Evolutionary conservation across 2,888 invertebrate genomes (phyloP), one percentile per base, ranked within the genome.

Genomic region (Melanargia galathea): DNA sequence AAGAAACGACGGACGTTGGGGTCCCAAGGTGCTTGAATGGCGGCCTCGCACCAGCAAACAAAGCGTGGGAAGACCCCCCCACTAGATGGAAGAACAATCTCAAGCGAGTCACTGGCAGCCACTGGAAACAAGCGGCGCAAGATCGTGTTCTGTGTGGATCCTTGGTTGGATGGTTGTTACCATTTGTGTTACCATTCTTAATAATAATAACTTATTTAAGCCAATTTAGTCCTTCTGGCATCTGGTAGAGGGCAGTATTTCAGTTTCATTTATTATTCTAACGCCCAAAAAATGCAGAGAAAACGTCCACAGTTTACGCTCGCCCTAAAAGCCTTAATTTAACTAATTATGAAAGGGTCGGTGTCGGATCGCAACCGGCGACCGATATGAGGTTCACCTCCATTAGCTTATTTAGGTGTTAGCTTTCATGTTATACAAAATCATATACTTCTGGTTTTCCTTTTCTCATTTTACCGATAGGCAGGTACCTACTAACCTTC

Each of bases 281-380:
- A n/a, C 2, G 18, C 2, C 7, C 2, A 20, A 35, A 52, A 52
- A 26, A 49, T 49, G 49, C 8, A 2, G 2, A 40, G 8, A n/a
- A 30, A 58, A 35, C 18, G 22, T 46, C 13, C 22, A 46, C n/a
- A 55, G 46, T 55, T 46, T 35, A 46, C 33, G 18, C 33, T 24
- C 30, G 18, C 20, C 43, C 43, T 33, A 49, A 35, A 35, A 43
- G 40, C 49, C 30, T 63, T 66, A 66, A 66, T 66, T 64, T 63
- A 66, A 60, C 48, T 38, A 49, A 66, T 60, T 63, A 63, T n/a
- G 26, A 52, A 54, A 48, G 60, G 65, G 57, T 59, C 49, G 49
- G 57, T 45, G 46, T 60, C 18, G 40, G 46, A 46, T 60, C 13
- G 26, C 58, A 48, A 2, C 10, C 57, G 57, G 63, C 26, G 35